These are phyloP conservation scores for Synchiropus splendidus DNA, from an alignment of 2,113 vertebrate genomes.

Conservation along the genomic window DNA sequence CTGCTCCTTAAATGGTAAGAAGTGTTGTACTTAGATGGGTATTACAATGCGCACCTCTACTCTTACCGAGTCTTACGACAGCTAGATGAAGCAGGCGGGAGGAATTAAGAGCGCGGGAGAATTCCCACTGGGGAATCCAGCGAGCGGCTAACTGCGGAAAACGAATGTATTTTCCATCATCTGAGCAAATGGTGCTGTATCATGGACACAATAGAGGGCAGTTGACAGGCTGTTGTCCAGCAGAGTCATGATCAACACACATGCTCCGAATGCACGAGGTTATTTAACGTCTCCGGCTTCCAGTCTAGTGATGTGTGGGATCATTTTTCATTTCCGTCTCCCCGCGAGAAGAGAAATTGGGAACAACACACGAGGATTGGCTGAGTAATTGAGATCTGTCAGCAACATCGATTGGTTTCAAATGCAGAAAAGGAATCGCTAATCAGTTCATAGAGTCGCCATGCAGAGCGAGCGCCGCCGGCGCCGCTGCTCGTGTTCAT, in stretches of 20 bases:
- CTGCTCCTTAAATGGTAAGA: constrained; percentile 15
- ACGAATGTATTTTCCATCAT: constrained; percentile 50
- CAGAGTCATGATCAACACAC: constrained; percentile 27
- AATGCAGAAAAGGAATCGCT: constrained; percentile 48
- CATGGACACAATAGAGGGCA: constrained; percentile 24
- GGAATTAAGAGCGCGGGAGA: constrained; percentile 35
- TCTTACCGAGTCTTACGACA: constrained; percentile 60
- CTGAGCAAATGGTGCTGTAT: constrained; percentile 38
- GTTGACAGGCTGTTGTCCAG: constrained; percentile 15
- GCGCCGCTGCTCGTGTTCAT: constrained; percentile 41
- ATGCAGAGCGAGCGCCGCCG: constrained; percentile 25
- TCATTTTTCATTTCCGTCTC: too few relatives aligned
- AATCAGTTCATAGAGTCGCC: constrained; percentile 36
- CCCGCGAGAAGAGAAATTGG: background rate
- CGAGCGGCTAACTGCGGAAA: constrained; percentile 23
- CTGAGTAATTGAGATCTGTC: constrained; percentile 16
- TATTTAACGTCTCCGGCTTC: too few relatives aligned
- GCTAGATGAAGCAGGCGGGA: constrained; percentile 22
- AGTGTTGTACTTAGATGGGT: constrained; percentile 13
- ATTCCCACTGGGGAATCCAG: constrained; percentile 35
- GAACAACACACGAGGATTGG: constrained; percentile 7
- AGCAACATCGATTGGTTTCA: constrained; percentile 30
- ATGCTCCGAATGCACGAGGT: constrained; percentile 1
- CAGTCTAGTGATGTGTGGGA: too few relatives aligned
- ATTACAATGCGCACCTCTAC: constrained; percentile 41